Conservation (phyloP, 2,888 invertebrate species). For the Andrena hattorfiana region DNA sequence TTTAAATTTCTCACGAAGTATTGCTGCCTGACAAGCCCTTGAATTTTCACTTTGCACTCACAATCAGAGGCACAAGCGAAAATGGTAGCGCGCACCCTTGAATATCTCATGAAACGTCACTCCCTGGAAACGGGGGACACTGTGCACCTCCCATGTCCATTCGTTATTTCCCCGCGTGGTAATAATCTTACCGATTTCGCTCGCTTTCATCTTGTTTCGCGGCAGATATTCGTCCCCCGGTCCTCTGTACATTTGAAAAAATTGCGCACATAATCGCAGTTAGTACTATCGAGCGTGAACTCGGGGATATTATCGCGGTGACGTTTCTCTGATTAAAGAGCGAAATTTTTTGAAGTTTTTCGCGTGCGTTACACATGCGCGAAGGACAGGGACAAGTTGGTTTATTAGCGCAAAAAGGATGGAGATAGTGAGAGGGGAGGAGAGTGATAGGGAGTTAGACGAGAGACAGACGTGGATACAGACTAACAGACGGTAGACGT, state of each 20-base stretch:
- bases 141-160: constrained; percentile 21
- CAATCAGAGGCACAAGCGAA: neutral
- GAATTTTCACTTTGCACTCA: constrained; percentile 23
- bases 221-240: neutral
- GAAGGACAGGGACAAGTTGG: neutral
- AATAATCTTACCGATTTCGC: constrained; percentile 32
- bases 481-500: constrained; percentile 18
- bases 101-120: constrained; percentile 44
- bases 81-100: constrained; percentile 6
- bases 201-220: neutral
- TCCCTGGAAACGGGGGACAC: constrained; percentile 26
- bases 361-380: neutral
- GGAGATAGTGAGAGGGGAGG: neutral
- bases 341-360: constrained; percentile 10
- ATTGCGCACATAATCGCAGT: constrained; percentile 16
- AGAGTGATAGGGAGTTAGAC: neutral
- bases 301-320: neutral
- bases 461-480: neutral
- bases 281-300: constrained; percentile 4
- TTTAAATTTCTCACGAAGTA: neutral
- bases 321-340: constrained; percentile 50
- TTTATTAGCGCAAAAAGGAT: neutral
- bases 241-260: neutral
- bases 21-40: constrained; percentile 9
- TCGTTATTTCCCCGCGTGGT: constrained; percentile 23